Conservation (phyloP, 2,797 vertebrate species). For the Pelochelys cantorii region DNA sequence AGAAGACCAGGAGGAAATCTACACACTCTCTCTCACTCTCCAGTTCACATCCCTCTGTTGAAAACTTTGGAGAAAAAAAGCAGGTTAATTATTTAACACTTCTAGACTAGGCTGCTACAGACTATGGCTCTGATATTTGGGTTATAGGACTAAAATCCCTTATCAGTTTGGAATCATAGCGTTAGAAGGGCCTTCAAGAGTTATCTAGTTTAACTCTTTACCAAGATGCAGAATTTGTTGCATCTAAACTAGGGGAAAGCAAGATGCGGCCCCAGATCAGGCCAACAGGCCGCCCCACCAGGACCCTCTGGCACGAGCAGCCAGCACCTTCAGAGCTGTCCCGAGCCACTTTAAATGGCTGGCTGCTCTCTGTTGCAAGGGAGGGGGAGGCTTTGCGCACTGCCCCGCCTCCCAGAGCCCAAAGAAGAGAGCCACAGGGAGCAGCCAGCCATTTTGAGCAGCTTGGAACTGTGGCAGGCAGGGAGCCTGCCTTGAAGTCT, state of each 20-base stretch:
- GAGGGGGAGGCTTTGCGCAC: too few relatives aligned
- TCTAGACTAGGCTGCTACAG: not conserved
- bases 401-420: too few relatives aligned
- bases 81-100: not conserved
- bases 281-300: too few relatives aligned
- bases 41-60: not conserved
- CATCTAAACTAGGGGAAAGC: not conserved
- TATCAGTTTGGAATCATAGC: not conserved
- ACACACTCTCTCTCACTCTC: not conserved
- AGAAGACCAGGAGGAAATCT: not conserved
- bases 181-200: not conserved
- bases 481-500: too few relatives aligned
- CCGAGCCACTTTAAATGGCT: too few relatives aligned
- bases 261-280: too few relatives aligned
- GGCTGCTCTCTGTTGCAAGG: too few relatives aligned
- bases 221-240: not conserved
- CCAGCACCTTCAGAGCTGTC: too few relatives aligned
- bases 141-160: not conserved
- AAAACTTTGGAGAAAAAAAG: not conserved
- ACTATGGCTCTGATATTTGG: accelerated
- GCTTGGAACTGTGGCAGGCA: too few relatives aligned
- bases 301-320: too few relatives aligned
- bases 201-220: not conserved
- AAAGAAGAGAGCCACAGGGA: too few relatives aligned
- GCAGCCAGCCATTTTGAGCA: too few relatives aligned